Conservation (phyloP, 2,888 invertebrate genomes). For the Mesorhabditis spiculigera region DNA sequence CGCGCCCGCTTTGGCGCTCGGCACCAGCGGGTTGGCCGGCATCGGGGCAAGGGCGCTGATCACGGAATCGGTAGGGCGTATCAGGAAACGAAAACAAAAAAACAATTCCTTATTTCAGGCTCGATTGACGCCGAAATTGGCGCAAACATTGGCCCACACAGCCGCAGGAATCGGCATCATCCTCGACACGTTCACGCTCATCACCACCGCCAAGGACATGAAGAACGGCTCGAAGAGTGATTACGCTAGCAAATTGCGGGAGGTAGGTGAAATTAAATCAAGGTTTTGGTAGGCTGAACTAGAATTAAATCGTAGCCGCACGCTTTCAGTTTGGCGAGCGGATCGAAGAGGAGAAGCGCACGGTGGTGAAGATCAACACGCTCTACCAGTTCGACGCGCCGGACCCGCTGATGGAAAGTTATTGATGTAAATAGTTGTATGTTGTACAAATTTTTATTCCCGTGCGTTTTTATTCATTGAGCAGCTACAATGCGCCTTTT, state of each 20-base stretch:
- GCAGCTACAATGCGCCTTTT: too few species aligned
- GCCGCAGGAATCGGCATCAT: slow-evolving; percentile 34
- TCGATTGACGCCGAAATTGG: slow-evolving; percentile 29
- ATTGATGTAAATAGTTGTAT: not conserved
- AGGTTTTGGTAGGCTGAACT: not conserved
- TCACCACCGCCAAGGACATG: slow-evolving; percentile 19
- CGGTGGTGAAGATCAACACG: slow-evolving; percentile 2
- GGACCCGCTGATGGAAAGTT: not conserved
- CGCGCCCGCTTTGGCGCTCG: not conserved
- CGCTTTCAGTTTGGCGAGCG: slow-evolving; percentile 1
- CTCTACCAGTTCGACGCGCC: slow-evolving; percentile 5
- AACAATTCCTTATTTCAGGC: slow-evolving; percentile 15
- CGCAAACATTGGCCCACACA: slow-evolving; percentile 31
- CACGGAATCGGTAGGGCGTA: slow-evolving; percentile 11
- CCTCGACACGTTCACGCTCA: slow-evolving; percentile 27
- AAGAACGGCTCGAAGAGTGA: slow-evolving; percentile 1
- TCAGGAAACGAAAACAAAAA: not conserved
- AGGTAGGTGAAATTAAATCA: not conserved
- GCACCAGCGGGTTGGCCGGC: slow-evolving; percentile 10
- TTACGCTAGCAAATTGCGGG: not conserved
- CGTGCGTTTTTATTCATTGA: too few species aligned
- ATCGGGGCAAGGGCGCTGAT: slow-evolving; percentile 13
- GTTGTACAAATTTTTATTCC: not conserved
- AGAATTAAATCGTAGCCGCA: not conserved
- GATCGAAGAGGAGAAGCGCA: not conserved